Evolutionary conservation across 2,888 invertebrate genomes (phyloP).

Genomic region (Drosophila borborema): DNA sequence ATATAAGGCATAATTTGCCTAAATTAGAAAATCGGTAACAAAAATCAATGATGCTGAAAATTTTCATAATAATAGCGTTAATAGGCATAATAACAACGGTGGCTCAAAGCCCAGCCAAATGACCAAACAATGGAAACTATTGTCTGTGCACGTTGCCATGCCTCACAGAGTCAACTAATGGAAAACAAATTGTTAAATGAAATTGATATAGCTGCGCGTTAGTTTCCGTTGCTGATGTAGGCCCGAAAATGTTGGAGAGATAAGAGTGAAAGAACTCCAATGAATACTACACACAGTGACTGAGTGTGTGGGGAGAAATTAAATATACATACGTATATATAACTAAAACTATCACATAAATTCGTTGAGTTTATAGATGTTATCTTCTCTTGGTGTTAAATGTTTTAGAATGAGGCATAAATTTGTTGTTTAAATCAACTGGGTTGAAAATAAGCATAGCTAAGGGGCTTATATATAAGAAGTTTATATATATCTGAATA

Average conservation of each 20-base stretch:
- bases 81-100: constrained; percentile 73
- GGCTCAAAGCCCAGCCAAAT: constrained; percentile 32
- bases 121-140: constrained; percentile 53
- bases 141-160: constrained; percentile 37
- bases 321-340: neutral
- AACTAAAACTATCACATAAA: constrained; percentile 9
- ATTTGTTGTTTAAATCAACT: neutral
- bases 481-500: neutral
- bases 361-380: constrained; percentile 15
- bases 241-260: constrained; percentile 10
- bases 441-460: neutral
- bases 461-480: neutral
- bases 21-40: constrained; percentile 81
- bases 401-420: neutral
- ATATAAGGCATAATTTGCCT: constrained; percentile 72
- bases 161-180: constrained; percentile 55
- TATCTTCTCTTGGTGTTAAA: neutral
- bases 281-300: constrained; percentile 1
- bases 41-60: constrained; percentile 81
- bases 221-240: neutral
- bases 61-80: constrained; percentile 81
- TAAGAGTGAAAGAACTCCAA: constrained; percentile 21
- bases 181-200: constrained; percentile 72
- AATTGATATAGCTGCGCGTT: constrained; percentile 52
- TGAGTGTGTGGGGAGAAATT: constrained; percentile 1